Evolutionary conservation across 2,113 vertebrate species (phyloP), one percentile per base, ranked within the genome.

Genomic region (Upupa epops): DNA sequence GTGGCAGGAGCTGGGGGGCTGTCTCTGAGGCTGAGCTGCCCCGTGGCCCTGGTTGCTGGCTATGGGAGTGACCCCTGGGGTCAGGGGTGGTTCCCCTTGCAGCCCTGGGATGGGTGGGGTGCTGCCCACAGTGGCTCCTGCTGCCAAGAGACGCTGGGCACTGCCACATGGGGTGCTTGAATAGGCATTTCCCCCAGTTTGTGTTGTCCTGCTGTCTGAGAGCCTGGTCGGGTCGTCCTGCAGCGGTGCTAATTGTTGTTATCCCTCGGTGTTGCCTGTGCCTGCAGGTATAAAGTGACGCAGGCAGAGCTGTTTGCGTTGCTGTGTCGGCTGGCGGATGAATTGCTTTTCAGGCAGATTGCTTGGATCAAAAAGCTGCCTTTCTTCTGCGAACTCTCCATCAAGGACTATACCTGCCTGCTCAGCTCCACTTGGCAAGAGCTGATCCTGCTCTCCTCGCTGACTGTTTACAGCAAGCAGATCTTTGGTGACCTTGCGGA

Each of bases 291-390:
- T 48, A 98, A 98, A 93, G 99, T 99, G 96, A 99, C 98, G 26
- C 99, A 99, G 97, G 98, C 99, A 90, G 99, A 99, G 98, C 98
- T 99, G 65, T 99, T 99, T 56, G 98, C 99, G 4, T 95, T 99
- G 97, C 97, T 99, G 91, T 99, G 99, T 86, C 98, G 99, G 26
- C 97, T 99, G 97, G 99, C 99, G 0, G 99, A 99, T 6, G 99
- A 99, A 97, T 98, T 99, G 94, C 99, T 99, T 65, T 99, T 99
- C 96, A 98, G 99, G 52, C 99, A 99, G 97, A 99, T 99, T 94
- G 98, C 98, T 83, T 99, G 99, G 99, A 99, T 99, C 96, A 99
- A 99, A 98, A 99, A 99, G 98, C 98, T 99, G 96, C 99, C 99
- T 0, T 99, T 99, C 97, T 99, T 99, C 98, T 99, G 98, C 0